A percentile compares a stretch with the other conserved stretches of the same genome.
Evolutionary conservation across 2,113 vertebrate species (phyloP).

Genomic region (Eretmochelys imbricata): DNA sequence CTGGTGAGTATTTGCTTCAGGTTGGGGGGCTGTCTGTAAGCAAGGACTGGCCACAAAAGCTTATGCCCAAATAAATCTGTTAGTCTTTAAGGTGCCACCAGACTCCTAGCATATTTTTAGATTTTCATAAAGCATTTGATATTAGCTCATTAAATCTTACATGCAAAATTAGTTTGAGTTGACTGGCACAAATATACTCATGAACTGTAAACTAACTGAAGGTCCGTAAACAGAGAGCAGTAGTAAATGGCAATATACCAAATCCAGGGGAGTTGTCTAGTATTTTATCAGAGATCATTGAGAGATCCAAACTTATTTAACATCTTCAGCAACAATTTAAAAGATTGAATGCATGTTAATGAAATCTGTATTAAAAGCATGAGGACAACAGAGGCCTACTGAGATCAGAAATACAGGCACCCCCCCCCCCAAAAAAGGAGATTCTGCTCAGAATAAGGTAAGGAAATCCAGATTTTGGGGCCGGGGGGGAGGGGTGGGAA

Average conservation of each 20-base stretch:
- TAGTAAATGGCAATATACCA: background rate
- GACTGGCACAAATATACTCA: background rate
- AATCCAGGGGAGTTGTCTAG: background rate
- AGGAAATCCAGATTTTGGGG: background rate
- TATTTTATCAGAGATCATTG: background rate
- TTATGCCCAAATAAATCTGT: too few relatives aligned
- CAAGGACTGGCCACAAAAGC: too few relatives aligned
- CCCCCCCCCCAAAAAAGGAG: background rate
- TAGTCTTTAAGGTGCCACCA: too few relatives aligned
- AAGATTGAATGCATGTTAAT: background rate
- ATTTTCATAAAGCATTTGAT: background rate
- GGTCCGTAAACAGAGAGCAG: background rate
- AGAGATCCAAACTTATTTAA: background rate
- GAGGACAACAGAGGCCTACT: background rate
- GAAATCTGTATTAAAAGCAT: too few relatives aligned
- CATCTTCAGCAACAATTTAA: background rate
- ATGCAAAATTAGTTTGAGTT: background rate
- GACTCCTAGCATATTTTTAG: background rate
- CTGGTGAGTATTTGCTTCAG: too few relatives aligned
- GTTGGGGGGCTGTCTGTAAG: too few relatives aligned
- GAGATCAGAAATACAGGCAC: background rate
- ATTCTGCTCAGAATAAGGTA: background rate
- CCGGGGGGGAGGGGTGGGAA: fast-evolving
- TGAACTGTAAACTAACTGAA: background rate
- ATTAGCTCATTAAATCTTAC: background rate